Base-by-base conservation (phyloP, 2,888 invertebrate species). In the Nomada fabriciana region DNA sequence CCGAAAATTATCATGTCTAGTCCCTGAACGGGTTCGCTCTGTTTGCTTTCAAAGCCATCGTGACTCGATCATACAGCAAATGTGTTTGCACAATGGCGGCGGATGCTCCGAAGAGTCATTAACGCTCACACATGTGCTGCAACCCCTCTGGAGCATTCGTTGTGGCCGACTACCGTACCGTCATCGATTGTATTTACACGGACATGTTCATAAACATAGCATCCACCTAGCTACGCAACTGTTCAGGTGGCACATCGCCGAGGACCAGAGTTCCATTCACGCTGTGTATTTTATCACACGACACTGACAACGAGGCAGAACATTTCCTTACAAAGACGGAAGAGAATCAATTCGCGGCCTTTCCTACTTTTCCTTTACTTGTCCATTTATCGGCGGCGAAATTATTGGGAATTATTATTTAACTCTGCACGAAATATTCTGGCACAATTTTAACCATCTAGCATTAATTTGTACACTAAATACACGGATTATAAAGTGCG, bases 51-150 rank as follows among this genome's bases (percentile, higher is more conserved):
- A 52, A 63, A 55, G 65, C 76, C 61, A 43, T 42, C 59, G 67
- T 43, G 76, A 82, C 59, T 75, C 57, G 80, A 64, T 75, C 72
- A 74, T 68, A 57, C 55, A 47, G 67, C 47, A 74, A 83, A 80
- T 67, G 70, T 74, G 76, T 67, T 82, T 74, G 74, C 74, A 69
- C 29, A 73, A 75, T 78, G 82, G 76, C 72, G 55, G 72, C 77
- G 77, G 78, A 68, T 78, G 83, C 69, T 50, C 43, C 52, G 75
- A 78, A 82, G 64, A 55, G 76, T 82, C 83, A 83, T 83, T 83
- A 82, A 77, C 74, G 80, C 47, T 43, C 57, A 75, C 75, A 53
- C 70, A 61, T 70, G 53, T 57, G 61, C 36, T 25, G 50, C 57
- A 60, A 53, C 65, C 52, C 64, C 67, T 59, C 63, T 63, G 43